Percentiles rank a stretch among this genome's conserved stretches.
phyloP scores from a whole-genome alignment of 2,797 vertebrate species.

The Gymnothorax javanicus region DNA sequence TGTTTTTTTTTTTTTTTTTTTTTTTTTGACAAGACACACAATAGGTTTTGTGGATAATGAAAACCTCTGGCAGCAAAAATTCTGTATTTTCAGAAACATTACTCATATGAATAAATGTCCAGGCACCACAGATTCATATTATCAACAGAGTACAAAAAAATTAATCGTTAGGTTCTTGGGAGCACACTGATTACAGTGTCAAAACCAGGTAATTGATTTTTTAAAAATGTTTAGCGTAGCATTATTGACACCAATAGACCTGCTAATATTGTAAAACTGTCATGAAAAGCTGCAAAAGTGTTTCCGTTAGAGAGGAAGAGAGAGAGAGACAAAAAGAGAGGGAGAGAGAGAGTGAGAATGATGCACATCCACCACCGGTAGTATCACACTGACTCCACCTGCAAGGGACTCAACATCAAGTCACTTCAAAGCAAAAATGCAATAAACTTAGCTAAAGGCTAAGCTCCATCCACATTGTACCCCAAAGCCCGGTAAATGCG shows the following conservation, averaged over 20 bases:
- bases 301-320: no score
- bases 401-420: neutral
- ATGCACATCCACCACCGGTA: no score
- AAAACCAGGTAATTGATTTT: slow-evolving; percentile 11
- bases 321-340: neutral
- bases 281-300: neutral
- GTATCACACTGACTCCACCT: neutral
- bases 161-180: neutral
- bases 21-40: neutral
- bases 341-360: neutral
- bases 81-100: no score
- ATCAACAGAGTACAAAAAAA: neutral
- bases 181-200: neutral
- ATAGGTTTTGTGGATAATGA: neutral
- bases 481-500: neutral
- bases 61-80: no score
- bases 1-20: no score
- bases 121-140: no score
- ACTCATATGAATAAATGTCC: neutral
- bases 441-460: neutral
- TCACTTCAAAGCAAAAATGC: neutral
- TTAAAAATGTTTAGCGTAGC: neutral
- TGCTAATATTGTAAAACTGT: neutral
- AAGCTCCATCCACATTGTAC: neutral
- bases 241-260: neutral